phyloP scores from a whole-genome alignment of 2,888 invertebrate species.

The Icerya purchasi region DNA sequence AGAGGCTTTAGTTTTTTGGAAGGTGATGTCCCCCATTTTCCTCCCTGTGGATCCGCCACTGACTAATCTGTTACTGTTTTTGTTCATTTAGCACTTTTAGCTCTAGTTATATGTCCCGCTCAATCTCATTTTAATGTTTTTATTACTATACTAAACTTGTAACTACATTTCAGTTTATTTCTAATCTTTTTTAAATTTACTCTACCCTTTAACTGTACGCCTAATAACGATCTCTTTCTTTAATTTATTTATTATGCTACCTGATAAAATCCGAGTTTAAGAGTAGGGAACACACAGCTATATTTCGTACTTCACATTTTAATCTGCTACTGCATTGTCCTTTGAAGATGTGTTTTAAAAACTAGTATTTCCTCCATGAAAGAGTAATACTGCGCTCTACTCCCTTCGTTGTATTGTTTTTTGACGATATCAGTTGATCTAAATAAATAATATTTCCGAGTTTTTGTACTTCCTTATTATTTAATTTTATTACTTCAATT shows the following conservation, averaged over 20 bases:
- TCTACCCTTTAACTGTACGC: background rate
- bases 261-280: background rate
- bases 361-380: background rate
- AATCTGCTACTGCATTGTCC: background rate
- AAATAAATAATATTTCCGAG: background rate
- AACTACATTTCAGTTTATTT: too few relatives aligned
- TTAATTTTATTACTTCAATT: background rate
- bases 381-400: too few relatives aligned
- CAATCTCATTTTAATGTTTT: too few relatives aligned
- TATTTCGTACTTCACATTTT: background rate
- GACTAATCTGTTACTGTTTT: too few relatives aligned
- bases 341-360: background rate
- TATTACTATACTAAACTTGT: too few relatives aligned
- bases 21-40: too few relatives aligned
- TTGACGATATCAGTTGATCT: background rate
- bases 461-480: background rate
- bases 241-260: background rate
- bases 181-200: background rate
- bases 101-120: too few relatives aligned
- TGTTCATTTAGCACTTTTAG: too few relatives aligned
- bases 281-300: background rate
- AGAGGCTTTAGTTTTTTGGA: too few relatives aligned
- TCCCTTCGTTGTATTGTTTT: too few relatives aligned
- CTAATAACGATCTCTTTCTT: background rate
- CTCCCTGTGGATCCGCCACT: too few relatives aligned